Base-by-base conservation (phyloP, 1,140 invertebrate species). In the Trissolcus basalis region DNA sequence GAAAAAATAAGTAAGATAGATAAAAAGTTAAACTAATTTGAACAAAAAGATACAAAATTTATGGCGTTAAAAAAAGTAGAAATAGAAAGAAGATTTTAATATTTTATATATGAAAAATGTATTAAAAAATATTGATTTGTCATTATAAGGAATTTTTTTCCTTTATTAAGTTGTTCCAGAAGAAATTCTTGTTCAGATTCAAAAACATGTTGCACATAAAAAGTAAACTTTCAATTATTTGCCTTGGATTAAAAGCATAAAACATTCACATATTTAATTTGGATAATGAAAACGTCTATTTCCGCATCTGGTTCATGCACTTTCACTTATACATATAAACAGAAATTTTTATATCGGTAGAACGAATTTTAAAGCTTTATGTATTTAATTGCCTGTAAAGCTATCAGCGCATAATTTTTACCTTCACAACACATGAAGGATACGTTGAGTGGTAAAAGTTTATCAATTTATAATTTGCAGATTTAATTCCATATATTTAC, bases 271-370 rank as follows among this genome's bases (percentile, higher is more conserved):
- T 45, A 15, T 50, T 51, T 50, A 43, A 27, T 43, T 63, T 35
- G 41, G 12, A 45, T 45, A 16, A 53, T 45, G 19, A 27, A 27
- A 27, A 3, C 19, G 19, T 27, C 19, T 27, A 27, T 27, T 27
- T 27, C n/a, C 6, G 9, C 12, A 15, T 63, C 36, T 15, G 10
- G 15, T 53, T 63, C 49, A 49, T 12, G 19, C 36, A 63, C 60
- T 63, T 63, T 63, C 50, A 63, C 60, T 63, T 19, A 32, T 33
- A 43, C 36, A 32, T 16, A 39, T 39, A 9, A 39, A 39, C 36
- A 39, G 36, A 39, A 11, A 3, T 9, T 39, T 39, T 39, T 39
- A n/a, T 39, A 39, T 39, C 9, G 9, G n/a, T 39, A 3, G 9
- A 39, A 39, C 9, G n/a, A 39, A 39, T 39, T 54, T 33, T 54